Conservation (phyloP, 2,888 invertebrate species). For the Amblyjoppa proteus region DNA sequence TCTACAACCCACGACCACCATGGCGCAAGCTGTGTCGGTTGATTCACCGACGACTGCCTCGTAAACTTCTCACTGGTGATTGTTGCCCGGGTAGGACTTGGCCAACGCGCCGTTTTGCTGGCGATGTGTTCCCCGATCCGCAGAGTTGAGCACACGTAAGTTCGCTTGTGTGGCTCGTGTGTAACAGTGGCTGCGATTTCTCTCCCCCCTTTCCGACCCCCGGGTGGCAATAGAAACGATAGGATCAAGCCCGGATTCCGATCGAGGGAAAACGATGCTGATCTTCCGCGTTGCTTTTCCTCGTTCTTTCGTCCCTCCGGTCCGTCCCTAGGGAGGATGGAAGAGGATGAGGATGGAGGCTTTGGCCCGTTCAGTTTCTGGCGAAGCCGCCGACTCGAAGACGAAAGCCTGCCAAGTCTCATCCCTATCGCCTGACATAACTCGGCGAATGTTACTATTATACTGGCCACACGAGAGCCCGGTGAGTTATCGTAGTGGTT, state of each 20-base stretch:
- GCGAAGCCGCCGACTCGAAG: slow-evolving; percentile 7
- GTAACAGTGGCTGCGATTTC: slow-evolving; percentile 20
- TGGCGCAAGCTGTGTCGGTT: slow-evolving; percentile 22
- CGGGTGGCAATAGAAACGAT: slow-evolving; percentile 5
- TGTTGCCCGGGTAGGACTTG: slow-evolving; percentile 56
- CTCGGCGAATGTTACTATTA: slow-evolving; percentile 47
- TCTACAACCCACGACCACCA: background rate
- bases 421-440: slow-evolving; percentile 29
- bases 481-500: slow-evolving; percentile 8
- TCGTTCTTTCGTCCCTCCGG: background rate
- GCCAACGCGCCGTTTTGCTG: slow-evolving; percentile 47
- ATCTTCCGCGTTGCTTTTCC: slow-evolving; percentile 36
- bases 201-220: background rate
- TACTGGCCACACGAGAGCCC: slow-evolving; percentile 4
- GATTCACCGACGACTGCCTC: slow-evolving; percentile 69
- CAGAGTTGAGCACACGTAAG: slow-evolving; percentile 9
- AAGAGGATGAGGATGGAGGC: slow-evolving; percentile 7
- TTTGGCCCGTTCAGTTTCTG: slow-evolving; percentile 21
- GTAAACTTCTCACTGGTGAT: slow-evolving; percentile 71
- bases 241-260: slow-evolving; percentile 15
- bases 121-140: slow-evolving; percentile 8
- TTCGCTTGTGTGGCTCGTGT: background rate
- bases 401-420: slow-evolving; percentile 54
- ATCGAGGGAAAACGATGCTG: slow-evolving; percentile 51
- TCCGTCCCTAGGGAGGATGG: background rate